Conservation (phyloP, 2,113 vertebrate species). For the Aramus guarauna region DNA sequence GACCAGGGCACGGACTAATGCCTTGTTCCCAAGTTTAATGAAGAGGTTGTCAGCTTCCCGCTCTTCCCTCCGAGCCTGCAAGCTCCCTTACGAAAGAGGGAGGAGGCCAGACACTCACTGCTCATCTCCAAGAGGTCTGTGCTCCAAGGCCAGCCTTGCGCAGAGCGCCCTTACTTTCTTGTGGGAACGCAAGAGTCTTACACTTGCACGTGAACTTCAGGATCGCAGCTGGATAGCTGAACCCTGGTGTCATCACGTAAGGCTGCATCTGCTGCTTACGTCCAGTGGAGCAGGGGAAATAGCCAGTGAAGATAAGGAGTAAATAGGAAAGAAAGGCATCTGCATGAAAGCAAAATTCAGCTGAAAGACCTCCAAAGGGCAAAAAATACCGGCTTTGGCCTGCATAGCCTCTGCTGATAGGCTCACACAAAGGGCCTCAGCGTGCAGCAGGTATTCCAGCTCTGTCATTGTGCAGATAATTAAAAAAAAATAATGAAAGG, state of each 20-base stretch:
- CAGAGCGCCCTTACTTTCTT: background rate
- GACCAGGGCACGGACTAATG: background rate
- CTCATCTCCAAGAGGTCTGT: background rate
- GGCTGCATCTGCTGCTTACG: background rate
- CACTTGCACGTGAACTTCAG: background rate
- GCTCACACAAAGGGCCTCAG: background rate
- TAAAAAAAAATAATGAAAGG: constrained; percentile 49
- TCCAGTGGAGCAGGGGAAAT: background rate
- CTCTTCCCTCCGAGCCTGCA: background rate
- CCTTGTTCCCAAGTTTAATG: background rate
- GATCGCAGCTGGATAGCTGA: background rate
- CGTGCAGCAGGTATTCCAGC: constrained; percentile 29
- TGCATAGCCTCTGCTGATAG: background rate
- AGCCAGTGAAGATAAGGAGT: background rate
- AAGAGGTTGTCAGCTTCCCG: background rate
- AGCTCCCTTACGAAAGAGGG: background rate
- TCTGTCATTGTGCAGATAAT: background rate
- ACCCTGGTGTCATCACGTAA: background rate
- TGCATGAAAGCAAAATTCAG: background rate
- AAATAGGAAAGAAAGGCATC: background rate
- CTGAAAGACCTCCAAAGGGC: background rate
- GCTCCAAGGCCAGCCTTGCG: background rate
- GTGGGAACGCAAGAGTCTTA: rapidly evolving
- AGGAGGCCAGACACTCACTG: background rate
- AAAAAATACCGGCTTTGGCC: background rate